Evolutionary conservation across 2,113 vertebrate genomes (phyloP), one percentile per base, ranked within the genome.

Genomic region (Rhynchopsitta pachyrhyncha): DNA sequence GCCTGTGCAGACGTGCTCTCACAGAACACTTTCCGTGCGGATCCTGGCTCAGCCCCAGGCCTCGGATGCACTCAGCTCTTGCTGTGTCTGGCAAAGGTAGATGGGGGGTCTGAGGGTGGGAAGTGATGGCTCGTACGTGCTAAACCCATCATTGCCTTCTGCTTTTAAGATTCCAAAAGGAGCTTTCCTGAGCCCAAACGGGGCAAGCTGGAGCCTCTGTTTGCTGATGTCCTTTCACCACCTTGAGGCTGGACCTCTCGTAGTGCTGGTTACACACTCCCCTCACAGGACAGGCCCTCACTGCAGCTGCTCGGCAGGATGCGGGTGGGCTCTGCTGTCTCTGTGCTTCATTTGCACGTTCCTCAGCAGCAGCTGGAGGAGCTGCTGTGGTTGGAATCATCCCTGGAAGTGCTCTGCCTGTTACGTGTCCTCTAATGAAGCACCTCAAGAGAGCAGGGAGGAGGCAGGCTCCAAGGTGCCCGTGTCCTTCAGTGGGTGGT

Each of bases 21-120:
- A 93, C 86, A 80, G 41, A 83, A 78, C 22, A 63, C 57, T 97
- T 92, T 84, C 81, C 78, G 64, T 86, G 77, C 53, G 66, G 81
- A 22, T 76, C 93, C 89, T 95, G 88, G 80, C 88, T 94, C 67
- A 44, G 46, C 57, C 73, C 86, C 81, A 85, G 88, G 86, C 7
- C 77, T 88, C 0, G 0, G 69, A 63, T 62, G 66, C 62, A 8
- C 77, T 92, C 73, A 41, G 66, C 66, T 74, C 82, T 78, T 33
- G 69, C 28, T 75, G 7, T 55, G 25, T 71, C 86, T 86, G 80
- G 60, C 83, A 79, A 18, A 82, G 62, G 66, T 64, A 41, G 83
- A 81, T 39, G 49, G 67, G 57, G 88, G 90, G 71, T 67, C 76
- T 1, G 2, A 50, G 68, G 39, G 35, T 55, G 52, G 50, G 74